Evolutionary conservation across 2,888 invertebrate species (phyloP).

Genomic region (Mayetiola destructor): DNA sequence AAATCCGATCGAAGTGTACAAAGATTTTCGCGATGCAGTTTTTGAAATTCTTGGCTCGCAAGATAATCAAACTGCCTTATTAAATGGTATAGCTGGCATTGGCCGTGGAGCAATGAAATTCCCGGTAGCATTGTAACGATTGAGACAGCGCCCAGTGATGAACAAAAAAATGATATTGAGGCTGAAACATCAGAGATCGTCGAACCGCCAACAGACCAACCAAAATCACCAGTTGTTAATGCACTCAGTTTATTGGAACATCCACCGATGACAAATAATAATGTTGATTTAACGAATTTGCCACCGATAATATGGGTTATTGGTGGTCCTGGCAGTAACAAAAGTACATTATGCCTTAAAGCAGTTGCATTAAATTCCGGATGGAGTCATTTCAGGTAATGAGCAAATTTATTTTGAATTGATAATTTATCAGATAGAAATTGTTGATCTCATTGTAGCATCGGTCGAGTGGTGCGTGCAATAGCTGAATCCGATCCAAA

Average conservation of each 20-base stretch:
- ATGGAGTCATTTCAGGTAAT: slow-evolving; percentile 57
- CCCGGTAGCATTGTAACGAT: slow-evolving; percentile 48
- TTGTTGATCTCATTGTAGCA: slow-evolving; percentile 33
- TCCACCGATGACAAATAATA: not conserved
- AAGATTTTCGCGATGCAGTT: slow-evolving; percentile 66
- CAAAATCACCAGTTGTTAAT: not conserved
- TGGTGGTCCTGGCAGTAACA: slow-evolving; percentile 86
- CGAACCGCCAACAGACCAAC: slow-evolving; percentile 22
- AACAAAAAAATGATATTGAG: slow-evolving; percentile 29
- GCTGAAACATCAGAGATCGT: slow-evolving; percentile 18
- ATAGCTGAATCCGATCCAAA: slow-evolving; percentile 53
- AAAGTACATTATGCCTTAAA: slow-evolving; percentile 60
- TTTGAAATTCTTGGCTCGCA: slow-evolving; percentile 58
- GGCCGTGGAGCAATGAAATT: slow-evolving; percentile 41
- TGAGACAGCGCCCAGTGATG: slow-evolving; percentile 42
- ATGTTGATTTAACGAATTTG: slow-evolving; percentile 18
- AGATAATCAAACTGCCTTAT: slow-evolving; percentile 46
- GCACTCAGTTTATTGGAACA: not conserved
- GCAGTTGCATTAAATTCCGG: slow-evolving; percentile 53
- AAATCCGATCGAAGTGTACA: slow-evolving; percentile 72
- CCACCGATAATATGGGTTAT: slow-evolving; percentile 46
- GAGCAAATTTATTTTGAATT: not conserved
- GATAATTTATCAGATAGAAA: not conserved
- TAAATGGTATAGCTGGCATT: slow-evolving; percentile 48
- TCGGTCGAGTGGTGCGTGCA: slow-evolving; percentile 62